phyloP scores from a whole-genome alignment of 2,797 vertebrate genomes.

The Gymnothorax javanicus region DNA sequence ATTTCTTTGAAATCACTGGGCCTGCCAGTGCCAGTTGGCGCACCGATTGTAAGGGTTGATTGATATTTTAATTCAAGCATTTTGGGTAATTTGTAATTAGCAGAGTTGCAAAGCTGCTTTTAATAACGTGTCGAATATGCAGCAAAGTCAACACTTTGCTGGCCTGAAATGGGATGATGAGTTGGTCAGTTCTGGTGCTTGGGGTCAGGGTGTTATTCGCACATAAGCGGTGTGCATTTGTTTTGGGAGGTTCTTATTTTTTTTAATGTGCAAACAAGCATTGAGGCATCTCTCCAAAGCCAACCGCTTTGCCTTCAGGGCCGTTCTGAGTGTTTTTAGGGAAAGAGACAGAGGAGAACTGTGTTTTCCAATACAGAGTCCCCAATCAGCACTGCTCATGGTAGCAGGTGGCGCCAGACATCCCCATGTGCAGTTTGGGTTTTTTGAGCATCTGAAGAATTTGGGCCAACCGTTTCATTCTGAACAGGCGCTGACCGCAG shows the following conservation, averaged over 20 bases:
- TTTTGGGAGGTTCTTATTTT: not conserved
- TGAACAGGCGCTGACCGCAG: constrained; percentile 4
- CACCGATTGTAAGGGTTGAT: constrained; percentile 65
- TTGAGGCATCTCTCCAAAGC: not conserved
- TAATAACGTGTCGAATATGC: constrained; percentile 69
- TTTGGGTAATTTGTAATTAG: constrained; percentile 68
- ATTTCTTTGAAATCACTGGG: constrained; percentile 58
- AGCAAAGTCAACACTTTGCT: constrained; percentile 70
- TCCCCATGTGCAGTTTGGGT: constrained; percentile 71
- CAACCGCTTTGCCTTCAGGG: not conserved
- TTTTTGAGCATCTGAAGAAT: constrained; percentile 67
- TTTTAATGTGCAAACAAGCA: not conserved
- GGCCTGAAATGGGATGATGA: constrained; percentile 59
- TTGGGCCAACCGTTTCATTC: constrained; percentile 15
- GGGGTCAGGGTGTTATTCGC: not conserved
- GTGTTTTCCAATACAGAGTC: not conserved
- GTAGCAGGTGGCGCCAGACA: constrained; percentile 73
- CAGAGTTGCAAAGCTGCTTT: constrained; percentile 70
- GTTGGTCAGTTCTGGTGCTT: constrained; percentile 44
- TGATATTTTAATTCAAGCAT: constrained; percentile 64
- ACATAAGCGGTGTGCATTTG: constrained; percentile 8
- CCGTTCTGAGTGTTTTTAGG: not conserved
- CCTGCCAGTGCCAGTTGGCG: constrained; percentile 62
- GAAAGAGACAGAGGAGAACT: not conserved
- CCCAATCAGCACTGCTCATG: constrained; percentile 45